Evolutionary conservation across 2,888 invertebrate genomes (phyloP).

Genomic region (Leucozona laternaria): DNA sequence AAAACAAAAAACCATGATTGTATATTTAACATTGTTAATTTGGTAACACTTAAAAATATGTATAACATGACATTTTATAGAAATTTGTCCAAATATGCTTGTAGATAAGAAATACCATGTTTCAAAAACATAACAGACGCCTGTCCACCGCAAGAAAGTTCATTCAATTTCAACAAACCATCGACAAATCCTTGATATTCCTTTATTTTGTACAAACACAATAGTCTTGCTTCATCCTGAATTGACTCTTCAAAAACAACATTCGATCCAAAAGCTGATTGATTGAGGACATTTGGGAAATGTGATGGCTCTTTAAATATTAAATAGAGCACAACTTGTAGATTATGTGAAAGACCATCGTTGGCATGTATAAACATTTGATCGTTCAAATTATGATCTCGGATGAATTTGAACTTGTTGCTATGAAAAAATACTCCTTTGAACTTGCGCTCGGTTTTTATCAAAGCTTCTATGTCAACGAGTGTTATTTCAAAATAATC

Average conservation of each 20-base stretch:
- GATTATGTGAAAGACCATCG: constrained; percentile 89
- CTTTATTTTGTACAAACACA: constrained; percentile 79
- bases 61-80: not conserved
- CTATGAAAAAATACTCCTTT: constrained; percentile 83
- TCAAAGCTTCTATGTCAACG: constrained; percentile 84
- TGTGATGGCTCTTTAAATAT: constrained; percentile 80
- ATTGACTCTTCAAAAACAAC: constrained; percentile 76
- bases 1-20: not conserved
- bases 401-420: constrained; percentile 87
- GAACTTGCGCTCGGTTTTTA: constrained; percentile 80
- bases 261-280: constrained; percentile 82
- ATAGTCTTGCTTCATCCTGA: constrained; percentile 75
- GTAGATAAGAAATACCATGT: constrained; percentile 78
- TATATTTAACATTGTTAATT: not conserved
- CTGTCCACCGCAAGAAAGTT: constrained; percentile 78
- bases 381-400: constrained; percentile 86
- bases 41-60: not conserved
- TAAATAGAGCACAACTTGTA: constrained; percentile 83
- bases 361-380: constrained; percentile 87
- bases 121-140: constrained; percentile 76
- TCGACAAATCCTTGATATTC: constrained; percentile 79
- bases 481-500: constrained; percentile 87
- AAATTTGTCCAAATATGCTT: constrained; percentile 74
- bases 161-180: constrained; percentile 77
- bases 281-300: constrained; percentile 82